Conservation (phyloP, 2,888 invertebrate genomes). For the Agrilus mali region DNA sequence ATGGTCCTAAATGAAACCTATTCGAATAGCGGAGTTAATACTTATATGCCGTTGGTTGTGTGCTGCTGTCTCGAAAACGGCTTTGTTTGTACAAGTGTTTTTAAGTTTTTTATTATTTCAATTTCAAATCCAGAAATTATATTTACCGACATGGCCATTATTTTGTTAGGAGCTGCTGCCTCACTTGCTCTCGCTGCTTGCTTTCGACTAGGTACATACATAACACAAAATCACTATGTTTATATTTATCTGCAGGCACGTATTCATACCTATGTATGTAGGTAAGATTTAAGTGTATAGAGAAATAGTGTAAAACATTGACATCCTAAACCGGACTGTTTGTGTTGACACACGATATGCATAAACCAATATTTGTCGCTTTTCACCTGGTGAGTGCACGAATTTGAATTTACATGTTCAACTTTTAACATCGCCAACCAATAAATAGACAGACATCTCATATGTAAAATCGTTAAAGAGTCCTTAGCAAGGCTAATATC, state of each 20-base stretch:
- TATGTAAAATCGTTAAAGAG: too few species aligned
- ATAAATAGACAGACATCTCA: too few species aligned
- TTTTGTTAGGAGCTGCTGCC: slow-evolving; percentile 4
- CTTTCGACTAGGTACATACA: too few species aligned
- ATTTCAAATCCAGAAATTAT: slow-evolving; percentile 17
- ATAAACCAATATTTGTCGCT: too few species aligned
- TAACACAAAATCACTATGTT: too few species aligned
- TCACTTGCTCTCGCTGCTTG: too few species aligned
- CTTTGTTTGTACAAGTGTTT: slow-evolving; percentile 17
- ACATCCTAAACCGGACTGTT: too few species aligned
- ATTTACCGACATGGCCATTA: slow-evolving; percentile 16
- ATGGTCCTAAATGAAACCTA: not conserved
- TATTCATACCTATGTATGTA: not conserved
- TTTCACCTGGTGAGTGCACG: too few species aligned
- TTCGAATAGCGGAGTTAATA: not conserved
- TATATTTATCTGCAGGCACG: not conserved
- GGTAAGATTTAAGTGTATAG: slow-evolving; percentile 1
- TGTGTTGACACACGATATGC: too few species aligned
- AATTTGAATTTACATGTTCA: too few species aligned
- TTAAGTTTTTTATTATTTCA: slow-evolving; percentile 10
- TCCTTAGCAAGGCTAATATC: too few species aligned
- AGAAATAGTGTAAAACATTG: not conserved
- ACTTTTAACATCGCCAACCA: too few species aligned
- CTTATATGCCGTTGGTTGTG: slow-evolving; percentile 2
- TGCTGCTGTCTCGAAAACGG: slow-evolving; percentile 1